Conservation (phyloP, 2,797 vertebrate species). For the Anniella stebbinsi region DNA sequence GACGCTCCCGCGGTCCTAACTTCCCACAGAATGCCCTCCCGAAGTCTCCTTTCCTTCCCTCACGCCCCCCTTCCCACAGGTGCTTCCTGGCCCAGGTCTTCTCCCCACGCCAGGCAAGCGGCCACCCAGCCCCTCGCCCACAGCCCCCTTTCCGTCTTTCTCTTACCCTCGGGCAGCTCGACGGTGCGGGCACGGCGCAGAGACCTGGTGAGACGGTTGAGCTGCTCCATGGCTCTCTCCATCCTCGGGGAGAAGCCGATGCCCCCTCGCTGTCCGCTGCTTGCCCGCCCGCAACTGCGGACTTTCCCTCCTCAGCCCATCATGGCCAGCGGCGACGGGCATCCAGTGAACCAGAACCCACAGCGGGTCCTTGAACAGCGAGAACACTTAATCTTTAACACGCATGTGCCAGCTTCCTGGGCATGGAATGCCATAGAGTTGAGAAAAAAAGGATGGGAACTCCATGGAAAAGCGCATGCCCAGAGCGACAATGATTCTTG, state of each 20-base stretch:
- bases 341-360: accelerated
- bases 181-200: slow-evolving; percentile 95
- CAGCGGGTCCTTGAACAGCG: neutral
- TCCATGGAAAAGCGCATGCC: slow-evolving; percentile 35
- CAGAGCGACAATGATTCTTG: neutral
- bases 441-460: slow-evolving; percentile 5
- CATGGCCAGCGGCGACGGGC: accelerated
- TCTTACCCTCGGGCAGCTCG: slow-evolving; percentile 93
- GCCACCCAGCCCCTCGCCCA: no score
- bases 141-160: neutral
- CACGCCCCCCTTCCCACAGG: neutral
- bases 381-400: neutral
- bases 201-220: slow-evolving; percentile 93
- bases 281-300: slow-evolving; percentile 44
- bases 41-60: neutral
- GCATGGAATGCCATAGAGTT: neutral
- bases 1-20: neutral
- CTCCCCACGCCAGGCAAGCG: neutral
- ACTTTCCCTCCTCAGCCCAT: slow-evolving; percentile 54
- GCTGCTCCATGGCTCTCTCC: slow-evolving; percentile 99
- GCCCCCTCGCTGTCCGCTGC: slow-evolving; percentile 7
- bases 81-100: neutral
- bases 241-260: slow-evolving; percentile 83
- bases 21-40: neutral
- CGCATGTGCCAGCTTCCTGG: slow-evolving; percentile 25